Conservation (phyloP, 2,797 vertebrate genomes). For the Cuniculus paca region DNA sequence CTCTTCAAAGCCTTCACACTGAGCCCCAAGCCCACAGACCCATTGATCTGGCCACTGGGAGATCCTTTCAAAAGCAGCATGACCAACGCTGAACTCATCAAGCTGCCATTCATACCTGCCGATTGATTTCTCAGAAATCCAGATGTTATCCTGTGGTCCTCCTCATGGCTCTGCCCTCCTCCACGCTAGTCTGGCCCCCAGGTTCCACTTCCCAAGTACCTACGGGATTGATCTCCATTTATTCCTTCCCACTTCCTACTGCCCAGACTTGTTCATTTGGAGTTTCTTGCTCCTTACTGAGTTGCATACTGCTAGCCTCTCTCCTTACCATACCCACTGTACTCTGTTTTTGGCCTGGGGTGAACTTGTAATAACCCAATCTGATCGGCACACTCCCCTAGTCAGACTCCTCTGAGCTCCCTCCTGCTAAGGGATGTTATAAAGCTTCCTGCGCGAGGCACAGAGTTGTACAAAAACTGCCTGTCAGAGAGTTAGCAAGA, state of each 20-base stretch:
- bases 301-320: neutral
- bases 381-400: neutral
- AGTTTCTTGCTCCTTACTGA: neutral
- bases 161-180: fast-evolving
- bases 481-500: neutral
- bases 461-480: neutral
- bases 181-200: no score
- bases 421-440: neutral
- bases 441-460: neutral
- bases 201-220: neutral
- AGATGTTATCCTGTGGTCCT: no score
- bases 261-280: neutral
- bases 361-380: neutral
- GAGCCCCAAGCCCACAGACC: neutral
- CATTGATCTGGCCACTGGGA: neutral
- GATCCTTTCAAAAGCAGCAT: neutral
- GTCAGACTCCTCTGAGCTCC: neutral
- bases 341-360: neutral
- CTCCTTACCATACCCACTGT: neutral
- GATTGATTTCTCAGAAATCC: neutral
- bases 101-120: neutral
- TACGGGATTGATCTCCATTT: neutral
- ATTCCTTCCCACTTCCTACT: neutral
- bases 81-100: neutral
- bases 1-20: neutral